These are phyloP conservation scores for Corythaixoides concolor DNA, from an alignment of 2,113 vertebrate species.

Conservation along the genomic window DNA sequence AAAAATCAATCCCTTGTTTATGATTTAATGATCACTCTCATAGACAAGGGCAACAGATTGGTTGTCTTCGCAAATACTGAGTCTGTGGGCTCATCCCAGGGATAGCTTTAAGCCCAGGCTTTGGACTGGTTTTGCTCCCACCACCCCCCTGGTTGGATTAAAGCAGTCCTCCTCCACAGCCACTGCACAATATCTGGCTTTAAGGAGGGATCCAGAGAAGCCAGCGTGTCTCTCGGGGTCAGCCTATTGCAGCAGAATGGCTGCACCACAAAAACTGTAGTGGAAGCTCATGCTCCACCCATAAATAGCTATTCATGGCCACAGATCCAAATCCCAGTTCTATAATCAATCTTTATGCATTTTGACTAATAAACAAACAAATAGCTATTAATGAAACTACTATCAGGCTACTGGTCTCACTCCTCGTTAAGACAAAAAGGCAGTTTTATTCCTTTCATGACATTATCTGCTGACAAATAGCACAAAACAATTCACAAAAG, in stretches of 20 bases:
- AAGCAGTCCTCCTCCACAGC: not conserved
- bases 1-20: not conserved
- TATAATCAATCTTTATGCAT: not conserved
- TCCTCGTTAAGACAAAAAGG: not conserved
- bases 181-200: not conserved
- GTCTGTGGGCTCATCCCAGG: not conserved
- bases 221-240: rapidly evolving
- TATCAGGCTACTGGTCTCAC: not conserved
- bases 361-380: not conserved
- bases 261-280: not conserved
- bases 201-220: not conserved
- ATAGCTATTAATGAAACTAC: not conserved
- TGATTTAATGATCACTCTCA: not conserved
- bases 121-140: not conserved
- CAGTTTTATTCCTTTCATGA: not conserved
- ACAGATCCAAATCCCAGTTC: not conserved
- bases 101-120: not conserved
- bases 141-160: rapidly evolving
- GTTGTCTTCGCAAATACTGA: not conserved
- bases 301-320: not conserved
- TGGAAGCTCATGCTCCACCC: not conserved
- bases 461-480: not conserved
- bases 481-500: not conserved
- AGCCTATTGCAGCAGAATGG: not conserved
- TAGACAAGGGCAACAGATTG: not conserved